phyloP scores from a whole-genome alignment of 2,113 vertebrate species.

The Smithornis capensis region DNA sequence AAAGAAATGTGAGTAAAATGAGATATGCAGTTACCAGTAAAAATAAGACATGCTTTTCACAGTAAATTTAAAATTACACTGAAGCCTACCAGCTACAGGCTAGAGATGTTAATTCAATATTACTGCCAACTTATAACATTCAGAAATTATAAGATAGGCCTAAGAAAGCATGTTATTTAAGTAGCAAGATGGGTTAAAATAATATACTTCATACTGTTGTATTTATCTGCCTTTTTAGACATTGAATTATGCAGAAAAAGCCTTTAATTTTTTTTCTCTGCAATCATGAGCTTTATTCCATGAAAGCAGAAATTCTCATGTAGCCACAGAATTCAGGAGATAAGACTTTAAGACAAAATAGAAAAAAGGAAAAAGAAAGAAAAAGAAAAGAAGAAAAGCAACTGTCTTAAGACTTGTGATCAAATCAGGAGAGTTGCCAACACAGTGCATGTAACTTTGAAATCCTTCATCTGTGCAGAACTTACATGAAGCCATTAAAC shows the following conservation, averaged over 20 bases:
- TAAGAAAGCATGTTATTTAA: background rate
- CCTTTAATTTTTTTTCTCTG: background rate
- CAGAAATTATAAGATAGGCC: background rate
- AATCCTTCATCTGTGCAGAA: background rate
- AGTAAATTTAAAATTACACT: slow-evolving; percentile 2
- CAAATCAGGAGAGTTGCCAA: background rate
- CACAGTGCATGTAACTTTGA: background rate
- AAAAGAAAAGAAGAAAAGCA: background rate
- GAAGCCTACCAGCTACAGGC: background rate
- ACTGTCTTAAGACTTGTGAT: background rate
- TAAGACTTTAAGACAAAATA: background rate
- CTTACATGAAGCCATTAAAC: background rate
- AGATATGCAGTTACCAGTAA: background rate
- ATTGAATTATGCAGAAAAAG: background rate
- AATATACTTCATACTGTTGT: background rate
- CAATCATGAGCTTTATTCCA: background rate
- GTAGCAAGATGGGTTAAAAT: background rate
- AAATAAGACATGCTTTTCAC: background rate
- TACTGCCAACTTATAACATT: background rate
- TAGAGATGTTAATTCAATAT: background rate
- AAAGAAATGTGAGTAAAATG: background rate
- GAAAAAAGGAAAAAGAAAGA: too few relatives aligned
- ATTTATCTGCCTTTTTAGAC: background rate
- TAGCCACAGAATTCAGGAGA: background rate
- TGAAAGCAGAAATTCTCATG: background rate